Base-by-base conservation (phyloP, 2,113 vertebrate genomes). In the Pomatostomus ruficeps region DNA sequence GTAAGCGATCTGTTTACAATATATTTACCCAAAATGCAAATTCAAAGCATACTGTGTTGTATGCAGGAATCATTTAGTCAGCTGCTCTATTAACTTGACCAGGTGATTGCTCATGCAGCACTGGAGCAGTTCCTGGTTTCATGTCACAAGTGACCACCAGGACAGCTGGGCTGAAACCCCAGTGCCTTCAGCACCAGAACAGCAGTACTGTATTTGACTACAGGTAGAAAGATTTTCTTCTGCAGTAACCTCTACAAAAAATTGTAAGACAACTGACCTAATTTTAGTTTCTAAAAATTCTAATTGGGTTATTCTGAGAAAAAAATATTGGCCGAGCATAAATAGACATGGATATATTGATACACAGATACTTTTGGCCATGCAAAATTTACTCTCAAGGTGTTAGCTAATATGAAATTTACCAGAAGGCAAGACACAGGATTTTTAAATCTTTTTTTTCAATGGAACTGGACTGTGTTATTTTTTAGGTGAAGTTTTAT, bases 201-300 rank as follows among this genome's bases (percentile, higher is more conserved):
- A 67, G 21, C 29, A 78, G 23, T 65, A 21, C 31, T 58, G 7
- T 28, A 8, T 36, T 35, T 79, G n/a, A 58, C 43, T 45, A 31
- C 16, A 54, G 26, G 51, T 24, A 49, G 35, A 78, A 95, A 51
- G 9, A 33, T 74, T 86, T 81, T 23, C 43, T 87, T 93, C 40
- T 70, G 62, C 23, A 9, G 17, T 33, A 81, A 38, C 5, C 11
- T 84, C 68, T 70, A 73, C 20, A 59, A 86, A 33, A 86, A 77
- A 18, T 8, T 61, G 15, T 38, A 78, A 67, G 63, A 63, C 73
- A 77, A 65, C 36, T 18, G 88, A 85, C 58, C 43, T 66, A 45
- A 73, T 93, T 89, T 94, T 66, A 71, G 63, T 78, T 95, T 95
- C 61, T 78, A 74, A 96, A 95, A 77, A 91, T 85, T 88, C 46